Evolutionary conservation across 2,113 vertebrate species (phyloP), one percentile per base, ranked within the genome.

Genomic region (Seriola rivoliana): DNA sequence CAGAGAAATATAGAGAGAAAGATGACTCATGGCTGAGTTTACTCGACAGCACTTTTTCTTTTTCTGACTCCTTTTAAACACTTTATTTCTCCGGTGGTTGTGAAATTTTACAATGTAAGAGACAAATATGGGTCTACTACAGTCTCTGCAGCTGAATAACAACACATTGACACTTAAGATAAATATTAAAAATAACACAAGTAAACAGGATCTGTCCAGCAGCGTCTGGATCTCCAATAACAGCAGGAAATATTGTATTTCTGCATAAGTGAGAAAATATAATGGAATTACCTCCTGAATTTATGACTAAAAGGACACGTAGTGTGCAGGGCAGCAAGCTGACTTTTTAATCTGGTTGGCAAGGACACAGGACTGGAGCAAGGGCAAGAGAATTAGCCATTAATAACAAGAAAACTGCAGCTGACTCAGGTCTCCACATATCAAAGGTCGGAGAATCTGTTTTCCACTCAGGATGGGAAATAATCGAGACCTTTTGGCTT

Each of bases 21-120:
- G 58, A 71, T 8, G 2, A 67, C 5, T 59, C 38, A 9, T 9
- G 21, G 46, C 59, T 70, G 57, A 78, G 58, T 74, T 63, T n/a
- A 46, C 29, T 3, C 21, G 2, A n/a, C 50, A 3, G 9, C 9
- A 6, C 21, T 1, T 55, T 29, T 25, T 23, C 19, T 13, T 32
- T 48, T 46, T n/a, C 23, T 8, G 38, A 10, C 21, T 72, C 40
- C 19, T 60, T 14, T 62, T 14, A 1, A 46, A 62, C 16, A 3
- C 46, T 67, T 80, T 1, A 38, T 71, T 48, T 38, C 60, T n/a
- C 0, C 0, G 0, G 12, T 16, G 9, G 13, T 19, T 66, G 17
- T 42, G 12, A 63, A 14, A 46, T 58, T 68, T 59, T 59, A 48
- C 52, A 17, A 14, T 3, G 1, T 7, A 13, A 17, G 13, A 54